Conservation (phyloP, 2,888 invertebrate genomes). For the Macrosoma leucophasiata region DNA sequence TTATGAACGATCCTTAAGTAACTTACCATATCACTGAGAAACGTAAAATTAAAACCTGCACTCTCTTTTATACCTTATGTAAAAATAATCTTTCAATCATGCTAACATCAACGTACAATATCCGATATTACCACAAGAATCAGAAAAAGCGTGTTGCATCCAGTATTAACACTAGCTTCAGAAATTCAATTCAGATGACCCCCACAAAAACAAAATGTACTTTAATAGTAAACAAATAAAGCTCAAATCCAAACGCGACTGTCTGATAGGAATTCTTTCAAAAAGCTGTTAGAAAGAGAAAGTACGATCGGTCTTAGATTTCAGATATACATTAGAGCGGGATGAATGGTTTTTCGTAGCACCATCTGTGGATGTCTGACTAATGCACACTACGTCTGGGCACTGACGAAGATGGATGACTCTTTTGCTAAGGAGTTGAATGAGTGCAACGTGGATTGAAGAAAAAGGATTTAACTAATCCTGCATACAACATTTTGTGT, state of each 20-base stretch:
- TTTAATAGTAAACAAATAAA: slow-evolving; percentile 15
- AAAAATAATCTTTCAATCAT: slow-evolving; percentile 29
- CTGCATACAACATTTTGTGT: no score
- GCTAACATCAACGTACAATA: slow-evolving; percentile 46
- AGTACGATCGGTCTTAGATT: slow-evolving; percentile 32
- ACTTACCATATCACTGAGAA: slow-evolving; percentile 14
- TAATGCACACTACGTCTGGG: slow-evolving; percentile 58
- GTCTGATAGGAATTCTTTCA: slow-evolving; percentile 46
- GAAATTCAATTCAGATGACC: slow-evolving; percentile 48
- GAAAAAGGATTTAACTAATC: slow-evolving; percentile 11
- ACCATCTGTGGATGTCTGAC: slow-evolving; percentile 42
- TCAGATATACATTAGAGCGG: slow-evolving; percentile 36
- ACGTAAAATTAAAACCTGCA: slow-evolving; percentile 12
- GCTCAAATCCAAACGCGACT: no score
- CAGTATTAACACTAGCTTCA: slow-evolving; percentile 54
- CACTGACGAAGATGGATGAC: slow-evolving; percentile 68
- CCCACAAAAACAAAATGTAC: slow-evolving; percentile 23
- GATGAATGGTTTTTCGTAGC: slow-evolving; percentile 37
- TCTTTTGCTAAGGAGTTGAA: slow-evolving; percentile 53
- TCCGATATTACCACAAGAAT: slow-evolving; percentile 41
- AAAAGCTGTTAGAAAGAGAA: slow-evolving; percentile 58
- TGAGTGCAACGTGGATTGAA: slow-evolving; percentile 36
- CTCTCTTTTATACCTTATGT: slow-evolving; percentile 23
- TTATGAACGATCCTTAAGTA: no score
- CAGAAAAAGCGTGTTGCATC: slow-evolving; percentile 54